Conservation (phyloP, 2,113 vertebrate genomes). For the Grammomys dolichurus region DNA sequence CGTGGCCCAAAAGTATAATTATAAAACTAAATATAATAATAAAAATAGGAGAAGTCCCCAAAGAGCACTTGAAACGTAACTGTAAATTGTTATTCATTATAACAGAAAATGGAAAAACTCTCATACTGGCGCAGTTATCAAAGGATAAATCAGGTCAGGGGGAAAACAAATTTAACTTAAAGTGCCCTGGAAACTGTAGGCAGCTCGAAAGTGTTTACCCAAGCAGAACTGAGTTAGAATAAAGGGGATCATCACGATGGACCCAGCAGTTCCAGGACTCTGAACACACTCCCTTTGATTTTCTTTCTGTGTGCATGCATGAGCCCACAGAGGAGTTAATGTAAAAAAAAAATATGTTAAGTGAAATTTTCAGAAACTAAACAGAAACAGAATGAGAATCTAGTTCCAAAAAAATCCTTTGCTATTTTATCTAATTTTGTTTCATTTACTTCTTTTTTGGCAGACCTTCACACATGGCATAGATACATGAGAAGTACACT, state of each 20-base stretch:
- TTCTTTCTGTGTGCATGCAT: not conserved
- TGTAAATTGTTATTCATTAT: conserved; percentile 41
- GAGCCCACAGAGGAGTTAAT: conserved; percentile 13
- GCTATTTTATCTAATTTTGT: not conserved
- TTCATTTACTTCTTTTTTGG: not conserved
- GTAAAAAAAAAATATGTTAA: not conserved
- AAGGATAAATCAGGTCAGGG: conserved; percentile 43
- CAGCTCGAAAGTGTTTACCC: not conserved
- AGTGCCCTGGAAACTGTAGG: conserved; percentile 9
- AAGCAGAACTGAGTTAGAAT: conserved; percentile 41
- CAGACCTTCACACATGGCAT: not conserved
- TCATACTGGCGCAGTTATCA: conserved; percentile 28
- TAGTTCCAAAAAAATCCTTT: not conserved
- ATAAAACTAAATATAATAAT: conserved; percentile 66
- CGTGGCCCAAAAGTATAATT: not conserved
- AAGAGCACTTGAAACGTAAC: conserved; percentile 33
- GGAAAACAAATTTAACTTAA: conserved; percentile 35
- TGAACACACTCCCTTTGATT: not conserved
- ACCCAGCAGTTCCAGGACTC: not conserved
- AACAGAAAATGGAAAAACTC: conserved; percentile 59
- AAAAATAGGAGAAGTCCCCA: conserved; percentile 53
- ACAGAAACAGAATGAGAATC: conserved; percentile 1
- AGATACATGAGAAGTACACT: not conserved
- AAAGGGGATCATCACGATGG: conserved; percentile 5
- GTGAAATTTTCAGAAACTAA: not conserved